Conservation (phyloP, 2,888 invertebrate genomes). For the Aporophyla lueneburgensis region DNA sequence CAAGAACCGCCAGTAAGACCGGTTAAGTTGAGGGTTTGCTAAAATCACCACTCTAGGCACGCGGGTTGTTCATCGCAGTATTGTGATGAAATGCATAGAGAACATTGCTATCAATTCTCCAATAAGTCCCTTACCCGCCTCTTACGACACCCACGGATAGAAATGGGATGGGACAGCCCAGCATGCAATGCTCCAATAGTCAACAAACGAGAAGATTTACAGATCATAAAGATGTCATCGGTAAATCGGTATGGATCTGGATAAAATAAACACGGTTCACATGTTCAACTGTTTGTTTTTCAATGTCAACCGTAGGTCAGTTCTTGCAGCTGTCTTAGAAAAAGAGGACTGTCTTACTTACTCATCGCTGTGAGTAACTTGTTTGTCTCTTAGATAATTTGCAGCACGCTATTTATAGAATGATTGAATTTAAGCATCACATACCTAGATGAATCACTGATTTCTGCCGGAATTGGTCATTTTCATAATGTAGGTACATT, state of each 20-base stretch:
- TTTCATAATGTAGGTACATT: neutral
- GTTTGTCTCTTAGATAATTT: slow-evolving; percentile 12
- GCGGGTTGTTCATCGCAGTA: no score
- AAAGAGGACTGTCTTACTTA: slow-evolving; percentile 13
- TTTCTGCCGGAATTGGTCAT: slow-evolving; percentile 1
- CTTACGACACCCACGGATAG: no score
- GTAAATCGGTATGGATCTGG: neutral
- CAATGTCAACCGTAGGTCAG: slow-evolving; percentile 46
- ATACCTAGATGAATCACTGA: slow-evolving; percentile 28
- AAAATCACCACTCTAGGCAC: no score
- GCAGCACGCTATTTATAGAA: neutral
- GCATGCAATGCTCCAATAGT: neutral
- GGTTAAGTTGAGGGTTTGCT: no score
- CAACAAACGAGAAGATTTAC: neutral
- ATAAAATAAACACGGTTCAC: slow-evolving; percentile 29
- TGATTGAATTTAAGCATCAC: slow-evolving; percentile 7
- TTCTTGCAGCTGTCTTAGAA: slow-evolving; percentile 11
- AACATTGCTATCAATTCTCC: no score
- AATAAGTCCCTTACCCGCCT: no score
- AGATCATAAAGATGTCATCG: slow-evolving; percentile 9
- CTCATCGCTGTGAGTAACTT: slow-evolving; percentile 42
- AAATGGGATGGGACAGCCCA: no score
- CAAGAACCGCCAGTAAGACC: no score
- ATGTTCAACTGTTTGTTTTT: slow-evolving; percentile 32
- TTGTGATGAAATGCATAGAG: no score